Evolutionary conservation across 35 echinoderm and acorn worm genomes (phyloP), one percentile per base, ranked within the genome.

Genomic region (Stichopus chloronotus): DNA sequence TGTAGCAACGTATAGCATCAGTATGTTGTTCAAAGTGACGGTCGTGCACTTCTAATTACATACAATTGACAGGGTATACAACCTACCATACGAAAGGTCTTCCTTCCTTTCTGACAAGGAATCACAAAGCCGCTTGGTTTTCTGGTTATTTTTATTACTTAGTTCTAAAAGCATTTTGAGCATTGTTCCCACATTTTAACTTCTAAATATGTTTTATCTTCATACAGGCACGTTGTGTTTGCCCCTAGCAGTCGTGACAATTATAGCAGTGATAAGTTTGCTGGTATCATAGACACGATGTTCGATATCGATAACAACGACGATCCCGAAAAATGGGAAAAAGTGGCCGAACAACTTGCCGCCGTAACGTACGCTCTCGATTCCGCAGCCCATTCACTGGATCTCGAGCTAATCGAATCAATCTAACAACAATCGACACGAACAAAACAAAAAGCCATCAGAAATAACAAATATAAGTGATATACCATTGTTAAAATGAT

Each of bases 291-390:
- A 4, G 96, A 98, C 59, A 81, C 96, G 20, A 95, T 98, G 96
- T 98, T 98, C 90, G 96, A 98, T 56, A 95, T 98, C 21, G 96
- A 95, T 84, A 95, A 94, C 58, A 95, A 95, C 43, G 57, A 60
- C 2, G 96, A 98, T 84, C 92, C 84, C 30, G 24, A 98, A 2
- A 98, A 95, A 83, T 98, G 96, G 96, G 91, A 94, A 10, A 6
- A 92, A 4, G 96, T 98, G 4, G 87, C 94, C 57, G 54, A 94
- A 63, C 92, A 98, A 56, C 56, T 95, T 5, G 88, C 96, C 10
- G 79, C 93, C 25, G 94, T 88, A 13, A 94, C 92, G 13, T 98
- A 92, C 59, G 84, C 89, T 22, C 86, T 98, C 16, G 89, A 95
- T 17, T 95, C 96, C 13, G 96, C 96, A 12, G 94, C 96, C 7